These are phyloP conservation scores for Drepanosiphum platanoidis DNA, from an alignment of 2,888 invertebrate genomes.

Conservation along the genomic window DNA sequence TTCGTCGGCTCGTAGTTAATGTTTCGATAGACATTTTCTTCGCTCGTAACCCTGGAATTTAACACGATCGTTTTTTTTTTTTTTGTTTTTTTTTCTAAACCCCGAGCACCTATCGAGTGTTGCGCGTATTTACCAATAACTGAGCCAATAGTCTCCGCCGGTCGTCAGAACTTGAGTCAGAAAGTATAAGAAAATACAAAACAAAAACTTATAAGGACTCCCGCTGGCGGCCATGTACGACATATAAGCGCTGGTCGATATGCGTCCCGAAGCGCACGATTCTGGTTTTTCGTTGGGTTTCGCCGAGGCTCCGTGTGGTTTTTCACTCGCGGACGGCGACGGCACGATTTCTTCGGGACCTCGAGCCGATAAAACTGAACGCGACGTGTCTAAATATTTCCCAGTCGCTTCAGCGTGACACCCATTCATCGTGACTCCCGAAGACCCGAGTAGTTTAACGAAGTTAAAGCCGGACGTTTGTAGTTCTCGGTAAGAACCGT, in stretches of 20 bases:
- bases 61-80: no score
- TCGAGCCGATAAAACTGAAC: no score
- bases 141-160: slow-evolving; percentile 76
- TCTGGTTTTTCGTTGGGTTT: slow-evolving; percentile 67
- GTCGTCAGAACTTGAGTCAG: slow-evolving; percentile 73
- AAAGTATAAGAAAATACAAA: slow-evolving; percentile 74
- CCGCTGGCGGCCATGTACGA: slow-evolving; percentile 80
- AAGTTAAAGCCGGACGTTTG: slow-evolving; percentile 81
- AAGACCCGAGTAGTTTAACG: slow-evolving; percentile 74
- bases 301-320: not conserved
- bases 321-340: not conserved
- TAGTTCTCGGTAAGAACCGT: slow-evolving; percentile 76
- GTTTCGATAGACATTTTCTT: not conserved
- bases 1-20: not conserved
- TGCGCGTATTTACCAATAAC: slow-evolving; percentile 73
- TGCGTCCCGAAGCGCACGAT: slow-evolving; percentile 72
- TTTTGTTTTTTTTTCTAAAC: no score
- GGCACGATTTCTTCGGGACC: not conserved
- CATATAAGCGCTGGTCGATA: slow-evolving; percentile 73
- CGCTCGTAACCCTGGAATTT: not conserved
- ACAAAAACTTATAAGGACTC: slow-evolving; percentile 71
- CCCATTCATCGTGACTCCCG: slow-evolving; percentile 66
- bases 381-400: no score
- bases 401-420: not conserved
- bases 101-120: no score